Evolutionary conservation across 2,797 vertebrate species (phyloP), one percentile per base, ranked within the genome.

Genomic region (Lithobates sylvaticus): DNA sequence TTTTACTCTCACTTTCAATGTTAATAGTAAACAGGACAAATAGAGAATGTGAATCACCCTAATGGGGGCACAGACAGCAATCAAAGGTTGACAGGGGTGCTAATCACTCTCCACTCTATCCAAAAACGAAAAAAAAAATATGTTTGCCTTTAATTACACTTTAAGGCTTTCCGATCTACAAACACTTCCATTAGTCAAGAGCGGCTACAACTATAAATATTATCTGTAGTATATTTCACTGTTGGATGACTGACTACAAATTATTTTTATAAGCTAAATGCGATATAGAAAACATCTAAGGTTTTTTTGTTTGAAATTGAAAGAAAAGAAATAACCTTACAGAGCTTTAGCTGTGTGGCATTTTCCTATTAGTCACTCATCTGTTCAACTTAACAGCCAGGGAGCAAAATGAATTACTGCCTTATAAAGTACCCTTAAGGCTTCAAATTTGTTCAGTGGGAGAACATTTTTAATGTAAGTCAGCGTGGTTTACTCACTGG

Each of bases 341-440:
- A 34, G 29, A 54, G 54, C 65, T 72, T 76, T 68, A 78, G 85
- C 54, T 73, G 50, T 83, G 75, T 78, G 85, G 68, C 78, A 67
- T 87, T 83, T 83, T 78, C 80, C 58, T 69, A 87, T 87, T 83
- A 87, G 75, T 77, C 81, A 83, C 85, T 87, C 85, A 87, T 72
- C 85, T 87, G 85, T 87, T 69, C 61, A 83, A 83, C 75, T 83
- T 87, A 87, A 86, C 76, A 54, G 75, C 71, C 65, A 78, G 81
- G 85, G 81, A 87, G 42, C 39, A 83, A 78, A 83, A 83, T 87
- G 75, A 87, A 87, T 83, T 87, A 83, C 85, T 78, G 21, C 75
- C 81, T 44, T 87, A 65, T 83, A 83, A 87, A 87, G 85, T 47
- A 68, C 68, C 85, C 85, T 83, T 39, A 73, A 83, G 85, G 85